Evolutionary conservation across 2,888 invertebrate species (phyloP).

Genomic region (Allophyes oxyacanthae): DNA sequence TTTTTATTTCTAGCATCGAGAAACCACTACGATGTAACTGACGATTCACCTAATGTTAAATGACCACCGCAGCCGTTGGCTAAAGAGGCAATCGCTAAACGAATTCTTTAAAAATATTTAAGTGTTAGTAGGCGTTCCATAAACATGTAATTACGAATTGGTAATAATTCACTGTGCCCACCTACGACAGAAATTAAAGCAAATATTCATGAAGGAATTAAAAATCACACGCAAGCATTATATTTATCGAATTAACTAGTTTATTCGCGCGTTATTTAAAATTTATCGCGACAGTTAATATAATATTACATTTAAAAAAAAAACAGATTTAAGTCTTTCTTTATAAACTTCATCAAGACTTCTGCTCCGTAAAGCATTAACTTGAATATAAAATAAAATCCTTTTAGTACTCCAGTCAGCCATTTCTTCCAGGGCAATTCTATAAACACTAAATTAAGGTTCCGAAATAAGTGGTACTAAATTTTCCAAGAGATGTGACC

Average conservation of each 20-base stretch:
- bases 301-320: background rate
- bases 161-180: conserved; percentile 26
- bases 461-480: conserved; percentile 39
- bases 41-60: no score
- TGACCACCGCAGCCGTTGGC: no score
- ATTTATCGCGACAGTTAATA: conserved; percentile 6
- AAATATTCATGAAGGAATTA: conserved; percentile 36
- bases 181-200: conserved; percentile 15
- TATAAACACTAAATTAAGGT: conserved; percentile 49
- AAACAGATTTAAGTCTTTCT: background rate
- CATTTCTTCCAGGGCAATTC: conserved; percentile 30
- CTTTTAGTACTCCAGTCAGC: conserved; percentile 33
- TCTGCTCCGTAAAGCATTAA: conserved; percentile 20
- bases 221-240: conserved; percentile 34
- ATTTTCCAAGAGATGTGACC: conserved; percentile 39
- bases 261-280: conserved; percentile 1
- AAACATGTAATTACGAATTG: conserved; percentile 22
- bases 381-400: conserved; percentile 16
- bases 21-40: no score
- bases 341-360: conserved; percentile 14
- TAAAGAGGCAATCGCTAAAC: no score
- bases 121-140: conserved; percentile 8
- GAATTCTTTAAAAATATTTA: conserved; percentile 12
- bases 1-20: no score
- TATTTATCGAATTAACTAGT: conserved; percentile 15